phyloP scores from a whole-genome alignment of 2,888 invertebrate genomes.

The Bibio marci region DNA sequence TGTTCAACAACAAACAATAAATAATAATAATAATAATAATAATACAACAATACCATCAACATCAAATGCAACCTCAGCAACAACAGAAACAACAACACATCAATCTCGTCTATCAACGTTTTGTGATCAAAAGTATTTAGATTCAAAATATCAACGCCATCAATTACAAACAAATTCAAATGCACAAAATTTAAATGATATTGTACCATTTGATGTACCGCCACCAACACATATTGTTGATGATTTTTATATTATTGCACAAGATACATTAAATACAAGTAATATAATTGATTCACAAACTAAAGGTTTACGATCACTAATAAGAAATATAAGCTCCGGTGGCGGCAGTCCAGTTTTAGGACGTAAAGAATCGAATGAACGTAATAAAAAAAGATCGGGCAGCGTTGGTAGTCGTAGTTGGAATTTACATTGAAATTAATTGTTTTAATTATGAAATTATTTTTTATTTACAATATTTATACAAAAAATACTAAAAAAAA shows the following conservation, averaged over 20 bases:
- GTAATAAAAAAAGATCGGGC: conserved; percentile 25
- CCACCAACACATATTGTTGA: conserved; percentile 70
- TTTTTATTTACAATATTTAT: no score
- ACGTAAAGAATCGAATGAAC: conserved; percentile 27
- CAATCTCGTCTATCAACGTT: conserved; percentile 8
- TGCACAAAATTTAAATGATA: conserved; percentile 34
- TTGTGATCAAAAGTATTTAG: conserved; percentile 6
- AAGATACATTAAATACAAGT: conserved; percentile 37
- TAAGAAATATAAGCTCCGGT: conserved; percentile 61
- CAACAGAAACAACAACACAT: conserved; percentile 5
- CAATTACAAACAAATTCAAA: conserved; percentile 5
- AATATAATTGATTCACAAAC: conserved; percentile 39
- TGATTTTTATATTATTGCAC: conserved; percentile 80
- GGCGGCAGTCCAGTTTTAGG: conserved; percentile 67
- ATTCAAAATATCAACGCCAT: conserved; percentile 22
- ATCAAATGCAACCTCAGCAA: conserved; percentile 5
- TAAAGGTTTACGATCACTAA: conserved; percentile 57
- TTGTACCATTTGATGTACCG: conserved; percentile 46
- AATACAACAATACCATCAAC: not conserved
- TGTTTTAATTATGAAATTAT: no score
- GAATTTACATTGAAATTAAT: conserved; percentile 3
- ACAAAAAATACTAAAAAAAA: no score
- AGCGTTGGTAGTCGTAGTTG: conserved; percentile 14
- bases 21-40: not conserved
- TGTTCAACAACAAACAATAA: conserved; percentile 28